These are phyloP conservation scores for Machimus rusticus DNA, from an alignment of 2,888 invertebrate species.

Conservation along the genomic window DNA sequence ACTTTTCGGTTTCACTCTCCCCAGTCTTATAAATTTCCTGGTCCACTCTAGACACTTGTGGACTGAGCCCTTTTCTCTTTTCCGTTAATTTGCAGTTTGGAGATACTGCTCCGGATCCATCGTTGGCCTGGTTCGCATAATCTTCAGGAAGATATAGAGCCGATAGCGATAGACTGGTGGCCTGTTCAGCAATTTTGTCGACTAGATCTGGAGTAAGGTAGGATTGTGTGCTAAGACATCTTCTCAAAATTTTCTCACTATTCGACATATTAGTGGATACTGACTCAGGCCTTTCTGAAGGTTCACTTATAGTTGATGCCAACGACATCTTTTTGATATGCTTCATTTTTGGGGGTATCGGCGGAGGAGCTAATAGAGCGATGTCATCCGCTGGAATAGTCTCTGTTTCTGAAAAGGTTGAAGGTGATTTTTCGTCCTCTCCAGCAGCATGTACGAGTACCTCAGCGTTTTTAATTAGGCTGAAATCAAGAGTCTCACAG, in stretches of 20 bases:
- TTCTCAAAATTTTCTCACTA: constrained; percentile 43
- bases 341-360: constrained; percentile 23
- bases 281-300: neutral
- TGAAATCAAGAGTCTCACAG: neutral
- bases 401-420: neutral
- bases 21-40: neutral
- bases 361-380: neutral
- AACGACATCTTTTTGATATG: neutral
- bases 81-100: constrained; percentile 48
- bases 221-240: constrained; percentile 48
- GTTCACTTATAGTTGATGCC: neutral
- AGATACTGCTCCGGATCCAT: constrained; percentile 47
- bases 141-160: constrained; percentile 41
- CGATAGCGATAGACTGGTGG: constrained; percentile 37
- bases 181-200: constrained; percentile 47
- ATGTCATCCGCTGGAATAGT: constrained; percentile 13
- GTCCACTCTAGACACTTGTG: constrained; percentile 25
- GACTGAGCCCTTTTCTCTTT: constrained; percentile 20
- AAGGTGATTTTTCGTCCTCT: neutral
- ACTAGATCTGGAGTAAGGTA: constrained; percentile 48
- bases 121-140: constrained; percentile 20
- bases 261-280: constrained; percentile 31
- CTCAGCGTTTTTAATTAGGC: neutral
- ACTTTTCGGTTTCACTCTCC: neutral
- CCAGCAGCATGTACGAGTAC: neutral